A percentile compares a stretch with the other conserved stretches of the same genome.
phyloP scores from a whole-genome alignment of 2,797 vertebrate species.

The Hephaestus fuliginosus region DNA sequence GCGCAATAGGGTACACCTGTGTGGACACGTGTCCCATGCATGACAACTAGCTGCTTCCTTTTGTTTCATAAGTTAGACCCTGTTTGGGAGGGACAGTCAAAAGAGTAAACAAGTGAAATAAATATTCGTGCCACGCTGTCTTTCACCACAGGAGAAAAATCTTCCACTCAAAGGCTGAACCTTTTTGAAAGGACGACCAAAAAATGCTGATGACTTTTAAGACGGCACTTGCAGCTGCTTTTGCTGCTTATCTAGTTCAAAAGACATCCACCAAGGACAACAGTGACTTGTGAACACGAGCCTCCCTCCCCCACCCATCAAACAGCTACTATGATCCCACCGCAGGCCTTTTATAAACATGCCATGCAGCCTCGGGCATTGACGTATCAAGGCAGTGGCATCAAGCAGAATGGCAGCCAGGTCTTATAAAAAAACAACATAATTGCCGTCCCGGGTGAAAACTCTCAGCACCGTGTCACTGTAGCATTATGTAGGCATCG shows the following conservation, averaged over 20 bases:
- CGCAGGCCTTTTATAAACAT: constrained; percentile 47
- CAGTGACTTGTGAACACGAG: constrained; percentile 37
- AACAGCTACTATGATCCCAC: constrained; percentile 55
- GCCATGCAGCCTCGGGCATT: constrained; percentile 51
- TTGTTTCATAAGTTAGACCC: neutral
- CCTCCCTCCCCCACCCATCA: constrained; percentile 36
- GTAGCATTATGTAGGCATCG: constrained; percentile 44
- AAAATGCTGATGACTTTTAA: constrained; percentile 10
- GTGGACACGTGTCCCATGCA: neutral
- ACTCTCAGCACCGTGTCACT: constrained; percentile 53
- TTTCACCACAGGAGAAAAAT: constrained; percentile 14
- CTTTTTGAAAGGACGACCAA: neutral
- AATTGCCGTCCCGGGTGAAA: constrained; percentile 69
- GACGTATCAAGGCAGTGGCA: constrained; percentile 40
- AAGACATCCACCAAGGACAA: constrained; percentile 60
- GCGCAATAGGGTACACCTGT: neutral
- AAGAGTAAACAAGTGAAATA: constrained; percentile 2
- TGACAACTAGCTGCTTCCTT: constrained; percentile 12
- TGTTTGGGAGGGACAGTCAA: neutral
- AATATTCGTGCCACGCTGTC: neutral
- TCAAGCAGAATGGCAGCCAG: constrained; percentile 45
- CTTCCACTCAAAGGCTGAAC: constrained; percentile 3
- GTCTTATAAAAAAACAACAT: constrained; percentile 68
- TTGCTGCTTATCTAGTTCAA: constrained; percentile 36
- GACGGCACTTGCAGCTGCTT: constrained; percentile 26